These are phyloP conservation scores for Axinella damicornis DNA, from an alignment of 37 sponge, comb jelly and placozoan species.

Conservation along the genomic window DNA sequence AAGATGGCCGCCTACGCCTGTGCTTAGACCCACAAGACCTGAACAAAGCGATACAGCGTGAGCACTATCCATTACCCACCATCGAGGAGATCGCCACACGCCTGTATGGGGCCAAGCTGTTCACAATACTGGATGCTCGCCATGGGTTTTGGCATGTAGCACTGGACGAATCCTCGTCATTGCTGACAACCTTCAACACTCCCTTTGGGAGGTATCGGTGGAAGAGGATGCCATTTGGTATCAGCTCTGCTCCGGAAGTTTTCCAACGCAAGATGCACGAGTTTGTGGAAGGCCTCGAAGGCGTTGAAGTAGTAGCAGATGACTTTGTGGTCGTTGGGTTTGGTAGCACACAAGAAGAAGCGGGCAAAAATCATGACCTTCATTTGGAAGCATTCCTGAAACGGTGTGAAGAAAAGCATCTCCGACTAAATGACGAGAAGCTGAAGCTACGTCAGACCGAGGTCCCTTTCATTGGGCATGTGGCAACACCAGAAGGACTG, in stretches of 20 bases:
- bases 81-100: constrained; percentile 69
- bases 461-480: constrained; percentile 51
- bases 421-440: constrained; percentile 36
- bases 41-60: constrained; percentile 59
- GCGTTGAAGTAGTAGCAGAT: constrained; percentile 51
- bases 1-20: constrained; percentile 39
- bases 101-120: constrained; percentile 51
- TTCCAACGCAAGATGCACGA: constrained; percentile 62
- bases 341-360: constrained; percentile 19
- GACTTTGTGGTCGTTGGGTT: too few relatives aligned
- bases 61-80: constrained; percentile 75
- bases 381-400: constrained; percentile 34
- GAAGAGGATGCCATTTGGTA: constrained; percentile 75
- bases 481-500: constrained; percentile 43
- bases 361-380: constrained; percentile 14
- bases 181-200: too few relatives aligned
- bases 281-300: constrained; percentile 45
- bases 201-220: constrained; percentile 61
- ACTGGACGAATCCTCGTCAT: constrained; percentile 52
- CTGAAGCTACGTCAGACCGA: constrained; percentile 7
- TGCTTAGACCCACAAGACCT: constrained; percentile 74
- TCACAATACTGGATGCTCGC: constrained; percentile 61
- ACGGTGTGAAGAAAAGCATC: constrained; percentile 20
- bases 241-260: constrained; percentile 64
- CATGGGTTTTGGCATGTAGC: constrained; percentile 74